phyloP scores from a whole-genome alignment of 1,140 invertebrate species.

The Triops longicaudatus region DNA sequence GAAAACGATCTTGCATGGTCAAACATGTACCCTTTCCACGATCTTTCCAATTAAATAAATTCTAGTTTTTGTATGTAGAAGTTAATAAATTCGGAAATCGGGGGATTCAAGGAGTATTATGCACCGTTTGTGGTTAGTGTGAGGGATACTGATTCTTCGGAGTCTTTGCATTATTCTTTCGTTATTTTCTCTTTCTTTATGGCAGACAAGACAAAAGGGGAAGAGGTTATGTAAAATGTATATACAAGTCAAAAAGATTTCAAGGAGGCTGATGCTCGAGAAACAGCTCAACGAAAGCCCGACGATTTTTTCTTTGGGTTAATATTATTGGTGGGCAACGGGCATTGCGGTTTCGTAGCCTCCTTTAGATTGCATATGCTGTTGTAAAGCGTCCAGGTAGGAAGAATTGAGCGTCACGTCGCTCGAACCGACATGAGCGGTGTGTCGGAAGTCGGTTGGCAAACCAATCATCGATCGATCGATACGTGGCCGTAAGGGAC shows the following conservation, averaged over 20 bases:
- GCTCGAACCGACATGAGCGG: conserved; percentile 80
- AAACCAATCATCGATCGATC: conserved; percentile 86
- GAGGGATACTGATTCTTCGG: too few species aligned
- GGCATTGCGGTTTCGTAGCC: conserved; percentile 63
- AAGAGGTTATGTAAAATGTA: background rate
- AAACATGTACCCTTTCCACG: background rate
- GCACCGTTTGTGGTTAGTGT: background rate
- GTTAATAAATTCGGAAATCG: conserved; percentile 7
- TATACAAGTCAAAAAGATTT: background rate
- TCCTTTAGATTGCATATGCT: conserved; percentile 80
- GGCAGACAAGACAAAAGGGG: background rate
- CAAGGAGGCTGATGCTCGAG: background rate
- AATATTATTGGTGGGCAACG: background rate
- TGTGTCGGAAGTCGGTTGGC: conserved; percentile 85
- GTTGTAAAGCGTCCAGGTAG: conserved; percentile 64
- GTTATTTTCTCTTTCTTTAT: background rate
- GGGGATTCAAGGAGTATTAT: background rate
- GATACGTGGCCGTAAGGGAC: conserved; percentile 60
- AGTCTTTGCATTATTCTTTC: too few species aligned
- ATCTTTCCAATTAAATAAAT: conserved; percentile 10
- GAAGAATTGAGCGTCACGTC: conserved; percentile 67
- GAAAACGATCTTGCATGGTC: background rate
- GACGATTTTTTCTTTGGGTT: background rate
- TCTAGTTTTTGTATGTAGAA: background rate
- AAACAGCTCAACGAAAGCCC: background rate